Evolutionary conservation across 1,140 invertebrate genomes (phyloP).

Genomic region (Adoxophyes honmai): DNA sequence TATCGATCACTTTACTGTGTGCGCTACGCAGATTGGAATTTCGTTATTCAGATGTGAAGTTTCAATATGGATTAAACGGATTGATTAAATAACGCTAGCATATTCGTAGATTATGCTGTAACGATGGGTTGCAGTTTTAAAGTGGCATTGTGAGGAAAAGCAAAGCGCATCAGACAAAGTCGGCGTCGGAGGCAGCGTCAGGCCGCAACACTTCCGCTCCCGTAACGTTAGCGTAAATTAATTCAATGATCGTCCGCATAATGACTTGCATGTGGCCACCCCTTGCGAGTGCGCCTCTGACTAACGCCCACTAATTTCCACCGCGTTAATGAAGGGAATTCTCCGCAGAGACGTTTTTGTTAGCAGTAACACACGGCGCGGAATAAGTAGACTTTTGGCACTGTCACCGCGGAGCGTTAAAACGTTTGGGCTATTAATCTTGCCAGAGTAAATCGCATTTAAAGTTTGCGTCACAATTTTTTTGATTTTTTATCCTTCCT

Average conservation of each 20-base stretch:
- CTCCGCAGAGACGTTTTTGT: slow-evolving; percentile 51
- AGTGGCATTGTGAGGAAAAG: slow-evolving; percentile 1
- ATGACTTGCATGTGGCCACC: slow-evolving; percentile 65
- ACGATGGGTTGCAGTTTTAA: no score
- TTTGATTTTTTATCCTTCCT: slow-evolving; percentile 54
- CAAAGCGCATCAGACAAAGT: slow-evolving; percentile 1
- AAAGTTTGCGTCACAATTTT: slow-evolving; percentile 61
- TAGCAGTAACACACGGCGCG: slow-evolving; percentile 27
- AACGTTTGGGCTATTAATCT: slow-evolving; percentile 68
- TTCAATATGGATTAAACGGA: neutral
- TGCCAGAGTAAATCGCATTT: slow-evolving; percentile 63
- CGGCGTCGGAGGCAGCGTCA: neutral
- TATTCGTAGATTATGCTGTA: no score
- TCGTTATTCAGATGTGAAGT: neutral
- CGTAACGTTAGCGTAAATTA: slow-evolving; percentile 51
- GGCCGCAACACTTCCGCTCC: slow-evolving; percentile 32
- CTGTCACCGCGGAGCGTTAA: slow-evolving; percentile 46
- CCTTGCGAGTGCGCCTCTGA: slow-evolving; percentile 43
- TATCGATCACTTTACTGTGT: slow-evolving; percentile 5
- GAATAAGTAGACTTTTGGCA: slow-evolving; percentile 47
- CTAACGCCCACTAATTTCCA: slow-evolving; percentile 60
- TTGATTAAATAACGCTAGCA: neutral
- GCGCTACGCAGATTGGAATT: neutral
- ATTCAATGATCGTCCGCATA: slow-evolving; percentile 69
- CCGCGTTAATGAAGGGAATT: slow-evolving; percentile 56